Percentiles rank a stretch among this genome's conserved stretches.
Conservation (phyloP, 1,140 invertebrate genomes). For the Drosophila fuyamai region DNA sequence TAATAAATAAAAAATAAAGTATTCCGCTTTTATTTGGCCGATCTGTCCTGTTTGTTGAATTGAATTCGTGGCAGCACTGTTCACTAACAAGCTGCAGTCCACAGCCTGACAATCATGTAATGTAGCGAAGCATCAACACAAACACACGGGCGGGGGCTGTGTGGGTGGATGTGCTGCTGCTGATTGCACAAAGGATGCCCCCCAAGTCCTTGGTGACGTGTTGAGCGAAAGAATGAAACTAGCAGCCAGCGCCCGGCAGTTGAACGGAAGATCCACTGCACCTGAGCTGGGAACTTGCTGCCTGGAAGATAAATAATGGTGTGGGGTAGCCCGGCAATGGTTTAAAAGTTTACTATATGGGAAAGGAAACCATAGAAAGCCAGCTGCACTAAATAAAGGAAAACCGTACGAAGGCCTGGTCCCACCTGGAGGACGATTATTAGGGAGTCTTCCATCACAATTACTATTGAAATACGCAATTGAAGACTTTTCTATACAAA, state of each 20-base stretch:
- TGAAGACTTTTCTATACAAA: background rate
- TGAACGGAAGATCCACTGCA: conserved; percentile 44
- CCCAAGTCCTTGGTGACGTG: conserved; percentile 80
- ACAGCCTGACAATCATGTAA: conserved; percentile 52
- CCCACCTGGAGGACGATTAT: background rate
- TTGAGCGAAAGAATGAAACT: conserved; percentile 67
- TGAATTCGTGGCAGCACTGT: background rate
- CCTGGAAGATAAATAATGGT: conserved; percentile 29
- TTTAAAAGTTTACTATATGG: conserved; percentile 13
- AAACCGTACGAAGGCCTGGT: conserved; percentile 11
- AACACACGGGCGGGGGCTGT: conserved; percentile 16
- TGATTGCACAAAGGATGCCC: conserved; percentile 78
- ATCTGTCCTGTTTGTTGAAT: background rate
- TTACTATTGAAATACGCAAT: conserved; percentile 1
- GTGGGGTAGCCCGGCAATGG: conserved; percentile 20
- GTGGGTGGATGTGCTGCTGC: conserved; percentile 48
- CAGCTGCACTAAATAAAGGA: conserved; percentile 12
- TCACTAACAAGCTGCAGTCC: conserved; percentile 61
- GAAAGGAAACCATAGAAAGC: conserved; percentile 3
- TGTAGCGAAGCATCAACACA: conserved; percentile 56
- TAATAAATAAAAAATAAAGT: no score
- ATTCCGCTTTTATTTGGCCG: background rate
- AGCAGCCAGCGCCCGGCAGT: conserved; percentile 49
- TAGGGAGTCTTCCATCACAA: background rate
- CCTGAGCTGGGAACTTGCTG: conserved; percentile 35